phyloP scores from a whole-genome alignment of 1,140 invertebrate genomes.

The Lepidurus apus region DNA sequence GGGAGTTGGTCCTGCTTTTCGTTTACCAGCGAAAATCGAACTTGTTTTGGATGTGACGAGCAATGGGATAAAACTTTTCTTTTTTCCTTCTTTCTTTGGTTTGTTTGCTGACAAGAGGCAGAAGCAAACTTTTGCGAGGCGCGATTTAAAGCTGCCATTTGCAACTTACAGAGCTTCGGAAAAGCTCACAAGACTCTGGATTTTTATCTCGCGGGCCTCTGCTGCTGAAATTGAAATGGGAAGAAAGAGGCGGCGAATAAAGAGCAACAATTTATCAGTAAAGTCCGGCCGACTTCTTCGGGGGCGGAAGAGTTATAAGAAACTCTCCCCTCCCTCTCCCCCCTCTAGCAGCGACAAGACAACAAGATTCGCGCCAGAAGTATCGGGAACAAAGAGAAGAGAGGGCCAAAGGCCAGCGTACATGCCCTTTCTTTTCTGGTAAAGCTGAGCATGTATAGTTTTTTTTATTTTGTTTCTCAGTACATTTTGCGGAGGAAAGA shows the following conservation, averaged over 20 bases:
- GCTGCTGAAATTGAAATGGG: conserved; percentile 13
- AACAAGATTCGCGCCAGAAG: neutral
- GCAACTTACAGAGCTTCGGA: neutral
- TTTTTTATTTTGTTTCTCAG: neutral
- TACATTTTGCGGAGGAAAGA: neutral
- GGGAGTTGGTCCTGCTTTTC: neutral
- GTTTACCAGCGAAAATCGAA: neutral
- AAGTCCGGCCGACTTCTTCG: neutral
- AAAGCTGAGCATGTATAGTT: neutral
- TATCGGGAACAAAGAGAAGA: neutral
- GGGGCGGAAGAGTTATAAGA: too few relatives aligned
- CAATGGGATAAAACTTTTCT: neutral
- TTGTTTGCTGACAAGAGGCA: conserved; percentile 5
- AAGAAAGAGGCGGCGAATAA: neutral
- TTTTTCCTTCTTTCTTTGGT: neutral
- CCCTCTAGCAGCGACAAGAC: neutral
- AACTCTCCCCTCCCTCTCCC: neutral
- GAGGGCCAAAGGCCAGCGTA: conserved; percentile 3
- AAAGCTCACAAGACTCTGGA: neutral
- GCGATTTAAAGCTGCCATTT: conserved; percentile 21
- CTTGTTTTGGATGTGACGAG: neutral
- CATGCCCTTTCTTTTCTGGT: neutral
- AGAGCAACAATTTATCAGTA: conserved; percentile 22
- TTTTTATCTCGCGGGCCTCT: neutral
- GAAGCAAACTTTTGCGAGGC: neutral